Evolutionary conservation across 2,888 invertebrate species (phyloP), one percentile per base, ranked within the genome.

Genomic region (Drosophila mimica): DNA sequence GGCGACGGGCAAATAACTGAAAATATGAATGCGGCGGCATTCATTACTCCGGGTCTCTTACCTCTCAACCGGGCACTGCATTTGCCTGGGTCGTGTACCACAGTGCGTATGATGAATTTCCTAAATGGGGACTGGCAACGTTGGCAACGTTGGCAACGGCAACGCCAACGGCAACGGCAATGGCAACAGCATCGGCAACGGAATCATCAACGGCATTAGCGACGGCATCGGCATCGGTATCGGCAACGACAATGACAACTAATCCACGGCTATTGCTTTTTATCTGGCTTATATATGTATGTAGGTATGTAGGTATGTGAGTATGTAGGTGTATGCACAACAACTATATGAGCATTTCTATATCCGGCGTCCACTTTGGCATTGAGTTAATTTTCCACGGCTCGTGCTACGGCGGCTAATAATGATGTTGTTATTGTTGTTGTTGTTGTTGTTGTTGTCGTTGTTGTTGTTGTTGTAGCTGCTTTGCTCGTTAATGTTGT

Each of bases 81-180:
- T 85, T 85, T 82, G 89, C 79, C 66, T 77, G 67, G 62, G 60
- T 72, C 82, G 74, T 68, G 73, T 84, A 58, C 74, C 80, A 87
- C 85, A 74, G 80, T 84, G 88, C 89, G 88, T 89, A 87, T 89
- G 88, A 82, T 84, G 89, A 74, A 84, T 83, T 65, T 68, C 52
- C 52, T 62, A 62, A 33, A 76, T 79, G 77, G 65, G 79, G 79
- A 79, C 84, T 84, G 79, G 43, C 49, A 49, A 40, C 70, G 28
- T 13, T 61, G 65, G 38, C 70, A 54, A 20, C 53, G 15, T 48
- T 58, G 51, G 36, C 63, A 28, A 31, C 46, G 53, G 13, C 38
- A 38, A 17, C 48, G 54, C 34, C 49, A 49, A n/a, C 46, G 36
- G 11, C 58, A 57, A 34, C 34, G 57, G n/a, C 33, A 30, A 31